phyloP scores from a whole-genome alignment of 2,113 vertebrate genomes.

The Psophia crepitans region DNA sequence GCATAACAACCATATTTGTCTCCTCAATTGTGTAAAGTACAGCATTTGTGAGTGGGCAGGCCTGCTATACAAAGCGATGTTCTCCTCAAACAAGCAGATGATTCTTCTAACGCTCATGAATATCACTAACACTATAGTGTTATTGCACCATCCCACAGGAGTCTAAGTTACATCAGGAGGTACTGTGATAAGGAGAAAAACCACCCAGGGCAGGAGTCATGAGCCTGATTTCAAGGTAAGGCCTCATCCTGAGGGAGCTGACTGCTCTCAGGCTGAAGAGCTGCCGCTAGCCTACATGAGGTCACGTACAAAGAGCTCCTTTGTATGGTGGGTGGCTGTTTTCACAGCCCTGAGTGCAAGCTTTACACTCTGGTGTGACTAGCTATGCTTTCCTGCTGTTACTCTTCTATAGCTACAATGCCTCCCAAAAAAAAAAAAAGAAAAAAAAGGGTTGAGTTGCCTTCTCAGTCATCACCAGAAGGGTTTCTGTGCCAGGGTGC shows the following conservation, averaged over 20 bases:
- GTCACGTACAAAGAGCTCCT: background rate
- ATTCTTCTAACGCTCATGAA: background rate
- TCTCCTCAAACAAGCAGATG: background rate
- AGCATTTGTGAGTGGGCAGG: background rate
- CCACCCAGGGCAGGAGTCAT: background rate
- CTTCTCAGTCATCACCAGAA: background rate
- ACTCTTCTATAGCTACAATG: background rate
- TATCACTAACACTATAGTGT: background rate
- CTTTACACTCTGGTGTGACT: background rate
- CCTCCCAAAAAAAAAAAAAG: too few relatives aligned
- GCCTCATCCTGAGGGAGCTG: background rate
- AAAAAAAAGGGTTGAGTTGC: background rate
- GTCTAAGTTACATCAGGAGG: background rate
- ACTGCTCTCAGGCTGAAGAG: background rate
- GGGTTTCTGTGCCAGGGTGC: background rate
- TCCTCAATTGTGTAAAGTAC: background rate
- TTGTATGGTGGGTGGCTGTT: background rate
- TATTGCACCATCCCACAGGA: background rate
- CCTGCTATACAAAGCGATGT: background rate
- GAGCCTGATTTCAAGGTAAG: background rate
- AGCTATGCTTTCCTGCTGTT: background rate
- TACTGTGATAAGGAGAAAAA: background rate
- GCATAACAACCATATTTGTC: background rate
- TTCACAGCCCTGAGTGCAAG: background rate
- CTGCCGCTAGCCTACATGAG: background rate